Evolutionary conservation across 2,888 invertebrate genomes (phyloP).

Genomic region (Euclidia mi): DNA sequence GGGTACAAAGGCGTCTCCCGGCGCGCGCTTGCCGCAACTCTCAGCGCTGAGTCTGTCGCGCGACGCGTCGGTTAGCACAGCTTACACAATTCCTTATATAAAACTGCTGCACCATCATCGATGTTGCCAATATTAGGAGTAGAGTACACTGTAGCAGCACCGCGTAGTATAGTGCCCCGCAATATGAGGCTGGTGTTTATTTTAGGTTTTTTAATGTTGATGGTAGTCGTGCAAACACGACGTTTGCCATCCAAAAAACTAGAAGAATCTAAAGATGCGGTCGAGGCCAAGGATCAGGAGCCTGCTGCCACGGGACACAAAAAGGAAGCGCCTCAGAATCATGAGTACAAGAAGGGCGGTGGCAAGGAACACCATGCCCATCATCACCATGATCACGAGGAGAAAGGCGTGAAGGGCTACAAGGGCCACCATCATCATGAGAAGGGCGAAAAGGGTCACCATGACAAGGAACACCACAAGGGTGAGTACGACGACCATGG

Average conservation of each 20-base stretch:
- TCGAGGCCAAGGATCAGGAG: conserved; percentile 69
- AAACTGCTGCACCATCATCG: conserved; percentile 84
- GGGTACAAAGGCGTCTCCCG: conserved; percentile 28
- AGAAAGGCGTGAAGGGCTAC: conserved; percentile 93
- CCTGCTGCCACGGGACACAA: conserved; percentile 85
- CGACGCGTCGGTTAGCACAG: conserved; percentile 79
- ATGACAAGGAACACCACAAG: conserved; percentile 92
- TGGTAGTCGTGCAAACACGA: conserved; percentile 70
- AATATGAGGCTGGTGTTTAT: conserved; percentile 78
- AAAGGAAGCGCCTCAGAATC: conserved; percentile 82
- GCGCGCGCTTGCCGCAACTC: conserved; percentile 68
- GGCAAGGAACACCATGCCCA: conserved; percentile 92
- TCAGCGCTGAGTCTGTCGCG: conserved; percentile 62
- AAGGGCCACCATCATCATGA: conserved; percentile 92
- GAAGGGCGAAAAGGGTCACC: conserved; percentile 93
- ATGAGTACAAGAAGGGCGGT: conserved; percentile 91
- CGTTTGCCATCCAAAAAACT: conserved; percentile 67
- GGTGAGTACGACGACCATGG: conserved; percentile 91
- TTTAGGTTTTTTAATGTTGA: conserved; percentile 69
- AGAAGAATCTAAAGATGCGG: conserved; percentile 53
- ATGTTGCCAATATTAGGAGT: conserved; percentile 80
- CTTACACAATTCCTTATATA: conserved; percentile 89
- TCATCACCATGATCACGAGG: conserved; percentile 91
- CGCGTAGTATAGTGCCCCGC: conserved; percentile 49
- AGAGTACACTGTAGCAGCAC: conserved; percentile 69